Evolutionary conservation across 2,113 vertebrate genomes (phyloP).

Genomic region (Gulo gulo): DNA sequence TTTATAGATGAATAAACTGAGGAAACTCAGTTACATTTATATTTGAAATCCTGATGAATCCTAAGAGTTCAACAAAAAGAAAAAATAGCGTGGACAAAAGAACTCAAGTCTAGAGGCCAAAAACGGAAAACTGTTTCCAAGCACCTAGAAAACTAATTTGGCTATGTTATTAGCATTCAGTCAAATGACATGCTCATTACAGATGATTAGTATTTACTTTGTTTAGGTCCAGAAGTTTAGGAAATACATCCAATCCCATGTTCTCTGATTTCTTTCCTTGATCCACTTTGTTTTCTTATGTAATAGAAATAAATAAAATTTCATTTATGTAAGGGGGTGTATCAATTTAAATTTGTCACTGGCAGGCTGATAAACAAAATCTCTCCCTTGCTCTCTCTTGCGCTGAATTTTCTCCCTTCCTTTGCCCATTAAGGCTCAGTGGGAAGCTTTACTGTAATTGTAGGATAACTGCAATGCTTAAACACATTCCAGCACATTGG

Average conservation of each 20-base stretch:
- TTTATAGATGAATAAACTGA: not conserved
- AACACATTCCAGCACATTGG: not conserved
- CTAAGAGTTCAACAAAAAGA: not conserved
- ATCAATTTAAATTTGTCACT: not conserved
- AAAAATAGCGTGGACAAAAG: not conserved
- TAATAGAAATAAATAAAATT: conserved; percentile 34
- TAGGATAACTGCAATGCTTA: not conserved
- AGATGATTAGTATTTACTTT: not conserved
- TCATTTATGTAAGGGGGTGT: not conserved
- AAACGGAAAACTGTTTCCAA: conserved; percentile 23
- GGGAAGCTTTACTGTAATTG: not conserved
- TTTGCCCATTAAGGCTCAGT: not conserved
- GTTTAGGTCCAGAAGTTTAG: not conserved
- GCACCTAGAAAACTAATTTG: conserved; percentile 24
- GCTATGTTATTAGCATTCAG: not conserved
- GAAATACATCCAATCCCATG: not conserved
- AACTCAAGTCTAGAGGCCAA: not conserved
- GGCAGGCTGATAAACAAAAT: not conserved
- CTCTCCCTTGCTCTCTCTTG: not conserved
- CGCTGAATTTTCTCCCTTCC: not conserved
- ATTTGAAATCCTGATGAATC: not conserved
- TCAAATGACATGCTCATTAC: not conserved
- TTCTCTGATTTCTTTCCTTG: conserved; percentile 19
- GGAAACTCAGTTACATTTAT: not conserved
- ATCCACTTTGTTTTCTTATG: not conserved